phyloP scores from a whole-genome alignment of 2,888 invertebrate species.

The Andrena camellia region DNA sequence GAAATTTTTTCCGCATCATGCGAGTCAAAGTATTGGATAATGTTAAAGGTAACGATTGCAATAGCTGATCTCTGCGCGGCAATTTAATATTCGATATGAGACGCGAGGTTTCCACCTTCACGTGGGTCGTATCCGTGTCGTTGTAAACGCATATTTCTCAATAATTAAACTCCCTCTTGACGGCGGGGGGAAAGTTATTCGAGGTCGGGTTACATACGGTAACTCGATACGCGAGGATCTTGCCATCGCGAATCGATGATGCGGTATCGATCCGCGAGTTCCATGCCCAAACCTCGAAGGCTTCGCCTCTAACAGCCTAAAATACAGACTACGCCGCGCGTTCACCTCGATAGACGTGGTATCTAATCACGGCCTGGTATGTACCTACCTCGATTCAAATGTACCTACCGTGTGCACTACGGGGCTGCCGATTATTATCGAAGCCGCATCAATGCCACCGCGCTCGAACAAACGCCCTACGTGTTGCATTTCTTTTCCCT shows the following conservation, averaged over 20 bases:
- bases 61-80: conserved; percentile 12
- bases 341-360: conserved; percentile 51
- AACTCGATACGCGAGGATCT: conserved; percentile 53
- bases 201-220: conserved; percentile 59
- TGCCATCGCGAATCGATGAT: conserved; percentile 61
- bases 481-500: too few relatives aligned
- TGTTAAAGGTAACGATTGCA: conserved; percentile 24
- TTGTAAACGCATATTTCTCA: conserved; percentile 67
- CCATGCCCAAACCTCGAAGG: conserved; percentile 46
- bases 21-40: conserved; percentile 13
- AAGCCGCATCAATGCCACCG: too few relatives aligned
- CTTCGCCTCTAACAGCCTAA: conserved; percentile 63
- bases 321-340: conserved; percentile 55
- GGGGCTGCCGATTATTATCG: conserved; percentile 2
- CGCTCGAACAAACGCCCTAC: too few relatives aligned
- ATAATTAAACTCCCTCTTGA: conserved; percentile 68
- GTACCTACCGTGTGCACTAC: conserved; percentile 54
- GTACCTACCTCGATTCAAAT: conserved; percentile 12
- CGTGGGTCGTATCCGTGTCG: conserved; percentile 36
- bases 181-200: conserved; percentile 46
- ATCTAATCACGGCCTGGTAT: conserved; percentile 59
- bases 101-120: conserved; percentile 57
- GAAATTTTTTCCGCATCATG: neutral
- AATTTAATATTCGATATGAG: conserved; percentile 32
- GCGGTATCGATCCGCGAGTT: conserved; percentile 62